Base-by-base conservation (phyloP, 2,797 vertebrate genomes). In the Eleutherodactylus coqui region DNA sequence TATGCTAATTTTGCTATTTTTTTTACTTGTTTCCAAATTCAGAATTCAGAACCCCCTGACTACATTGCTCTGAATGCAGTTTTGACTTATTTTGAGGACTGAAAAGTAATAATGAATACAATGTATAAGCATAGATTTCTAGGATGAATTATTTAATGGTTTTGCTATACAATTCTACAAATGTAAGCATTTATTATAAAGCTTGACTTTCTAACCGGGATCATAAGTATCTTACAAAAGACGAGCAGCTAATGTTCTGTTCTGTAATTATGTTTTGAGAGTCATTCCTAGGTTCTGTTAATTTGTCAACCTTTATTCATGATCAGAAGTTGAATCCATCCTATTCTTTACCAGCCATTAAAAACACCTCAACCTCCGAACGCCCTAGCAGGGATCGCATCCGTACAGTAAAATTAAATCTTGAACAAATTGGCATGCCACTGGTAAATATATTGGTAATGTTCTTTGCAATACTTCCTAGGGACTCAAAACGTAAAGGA, bases 371-470 rank as follows among this genome's bases (percentile, higher is more conserved):
- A 84, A 49, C 60, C 41, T 80, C 14, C n/a, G 27, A 7, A 89
- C 70, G 51, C 89, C 85, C 81, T 88, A 77, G 69, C 49, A 73
- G 79, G 36, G 75, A 87, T 88, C 89, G 89, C 27, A 89, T 83
- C 89, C 88, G 58, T 88, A 83, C 11, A 82, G 6, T 87, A 53
- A 73, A 88, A 91, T 38, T 87, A 10, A 16, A 83, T 70, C 76
- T 92, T 36, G 55, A 86, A 90, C 90, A 91, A 87, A 86, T 84
- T 86, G 49, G 24, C 21, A 88, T 85, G 72, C 11, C 88, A 79
- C 73, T 88, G 84, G 80, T 84, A 89, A 47, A 89, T 82, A 85
- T 75, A 75, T 47, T 87, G 80, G 29, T 9, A 9, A 84, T 62
- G 55, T 38, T 69, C 85, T 85, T 84, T 87, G 75, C 75, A 82